Evolutionary conservation across 2,888 invertebrate species (phyloP).

Genomic region (Mythimna impura): DNA sequence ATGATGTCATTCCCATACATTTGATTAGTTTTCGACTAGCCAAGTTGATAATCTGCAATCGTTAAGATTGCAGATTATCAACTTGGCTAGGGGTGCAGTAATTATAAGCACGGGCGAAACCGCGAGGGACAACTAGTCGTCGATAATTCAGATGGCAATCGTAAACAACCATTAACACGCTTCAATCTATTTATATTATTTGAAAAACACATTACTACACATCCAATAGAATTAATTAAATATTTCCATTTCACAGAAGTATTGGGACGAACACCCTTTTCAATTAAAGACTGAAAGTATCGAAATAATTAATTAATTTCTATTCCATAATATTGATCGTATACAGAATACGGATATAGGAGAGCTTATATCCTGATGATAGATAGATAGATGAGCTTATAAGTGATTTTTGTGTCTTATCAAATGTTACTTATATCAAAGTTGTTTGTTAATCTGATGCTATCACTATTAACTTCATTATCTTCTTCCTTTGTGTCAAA

Average conservation of each 20-base stretch:
- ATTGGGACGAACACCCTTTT: slow-evolving; percentile 43
- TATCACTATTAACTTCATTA: not conserved
- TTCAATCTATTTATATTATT: slow-evolving; percentile 7
- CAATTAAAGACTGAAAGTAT: slow-evolving; percentile 35
- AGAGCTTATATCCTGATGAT: not conserved
- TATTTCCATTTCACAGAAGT: slow-evolving; percentile 39
- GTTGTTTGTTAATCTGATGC: not conserved
- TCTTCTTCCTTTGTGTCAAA: too few species aligned
- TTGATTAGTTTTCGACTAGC: too few species aligned
- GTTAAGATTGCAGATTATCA: too few species aligned
- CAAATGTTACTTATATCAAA: not conserved
- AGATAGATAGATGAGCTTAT: too few species aligned
- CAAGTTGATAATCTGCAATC: too few species aligned
- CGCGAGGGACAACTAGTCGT: not conserved
- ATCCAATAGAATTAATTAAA: slow-evolving; percentile 42
- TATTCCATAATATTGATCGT: slow-evolving; percentile 24
- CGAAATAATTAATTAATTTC: slow-evolving; percentile 32
- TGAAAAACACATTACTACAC: slow-evolving; percentile 27
- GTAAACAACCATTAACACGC: not conserved
- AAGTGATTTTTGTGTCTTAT: not conserved
- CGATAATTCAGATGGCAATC: not conserved
- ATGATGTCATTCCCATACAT: too few species aligned
- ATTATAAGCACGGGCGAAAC: not conserved
- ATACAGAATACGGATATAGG: not conserved
- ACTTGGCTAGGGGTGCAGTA: too few species aligned